Conservation (phyloP, 2,797 vertebrate genomes). For the Muraenolepis orangiensis region DNA sequence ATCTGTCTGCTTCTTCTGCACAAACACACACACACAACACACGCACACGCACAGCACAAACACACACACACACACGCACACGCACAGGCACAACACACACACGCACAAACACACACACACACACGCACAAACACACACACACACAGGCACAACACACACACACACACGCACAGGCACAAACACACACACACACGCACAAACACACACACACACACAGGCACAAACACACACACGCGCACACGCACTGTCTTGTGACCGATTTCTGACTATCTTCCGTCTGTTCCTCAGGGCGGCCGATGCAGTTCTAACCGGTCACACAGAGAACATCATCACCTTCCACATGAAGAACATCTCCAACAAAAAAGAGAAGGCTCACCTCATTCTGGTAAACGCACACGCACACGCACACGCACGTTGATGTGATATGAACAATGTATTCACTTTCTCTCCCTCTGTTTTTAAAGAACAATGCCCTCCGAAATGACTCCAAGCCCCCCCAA, state of each 20-base stretch:
- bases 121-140: slow-evolving; percentile 19
- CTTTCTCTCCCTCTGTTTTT: slow-evolving; percentile 45
- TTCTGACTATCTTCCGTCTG: slow-evolving; percentile 53
- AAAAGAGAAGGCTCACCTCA: slow-evolving; percentile 91
- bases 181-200: slow-evolving; percentile 14
- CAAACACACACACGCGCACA: slow-evolving; percentile 8
- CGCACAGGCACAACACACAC: not conserved
- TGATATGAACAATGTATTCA: no score
- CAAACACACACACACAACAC: no score
- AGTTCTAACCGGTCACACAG: slow-evolving; percentile 93
- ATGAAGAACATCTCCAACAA: slow-evolving; percentile 97
- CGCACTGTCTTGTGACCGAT: slow-evolving; percentile 55
- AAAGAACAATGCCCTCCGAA: slow-evolving; percentile 91
- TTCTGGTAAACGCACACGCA: slow-evolving; percentile 77
- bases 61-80: slow-evolving; percentile 15
- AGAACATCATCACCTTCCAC: slow-evolving; percentile 97
- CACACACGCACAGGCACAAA: slow-evolving; percentile 1
- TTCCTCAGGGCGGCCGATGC: slow-evolving; percentile 93
- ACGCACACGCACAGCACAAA: not conserved
- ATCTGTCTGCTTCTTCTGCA: slow-evolving; percentile 34
- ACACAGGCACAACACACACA: not conserved
- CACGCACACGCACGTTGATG: not conserved
- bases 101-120: slow-evolving; percentile 1
- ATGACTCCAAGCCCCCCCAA: slow-evolving; percentile 86
- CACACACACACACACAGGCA: not conserved